Conservation (phyloP, 1,140 invertebrate species). For the Pogonognathellus flavescens region DNA sequence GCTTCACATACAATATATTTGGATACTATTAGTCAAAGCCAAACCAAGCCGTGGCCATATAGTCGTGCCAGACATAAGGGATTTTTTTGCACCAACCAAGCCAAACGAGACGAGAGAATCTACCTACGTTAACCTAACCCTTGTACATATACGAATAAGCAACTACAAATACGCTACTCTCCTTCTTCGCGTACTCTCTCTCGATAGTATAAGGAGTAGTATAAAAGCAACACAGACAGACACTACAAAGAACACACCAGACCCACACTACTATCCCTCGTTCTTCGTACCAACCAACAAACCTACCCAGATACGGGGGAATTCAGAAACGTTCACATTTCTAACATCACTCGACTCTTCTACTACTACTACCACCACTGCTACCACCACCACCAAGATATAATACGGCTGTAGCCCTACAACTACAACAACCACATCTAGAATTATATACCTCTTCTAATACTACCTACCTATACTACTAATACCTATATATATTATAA, state of each 20-base stretch:
- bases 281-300: too few relatives aligned
- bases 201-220: too few relatives aligned
- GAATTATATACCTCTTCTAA: too few relatives aligned
- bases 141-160: neutral
- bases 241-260: neutral
- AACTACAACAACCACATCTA: too few relatives aligned
- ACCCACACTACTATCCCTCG: too few relatives aligned
- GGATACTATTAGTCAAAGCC: neutral
- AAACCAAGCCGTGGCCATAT: neutral
- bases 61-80: conserved; percentile 24
- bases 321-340: neutral
- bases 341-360: neutral
- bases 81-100: conserved; percentile 39
- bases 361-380: too few relatives aligned
- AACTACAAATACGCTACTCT: neutral
- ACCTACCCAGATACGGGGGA: neutral
- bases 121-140: conserved; percentile 21
- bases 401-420: too few relatives aligned
- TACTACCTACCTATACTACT: too few relatives aligned
- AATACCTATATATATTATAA: conserved; percentile 2
- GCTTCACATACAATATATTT: too few relatives aligned
- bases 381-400: too few relatives aligned
- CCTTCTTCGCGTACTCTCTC: too few relatives aligned
- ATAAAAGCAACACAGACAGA: conserved; percentile 1
- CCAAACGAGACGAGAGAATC: conserved; percentile 11